These are phyloP conservation scores for Leptocoma aspasia DNA, from an alignment of 2,113 vertebrate species.

Conservation along the genomic window DNA sequence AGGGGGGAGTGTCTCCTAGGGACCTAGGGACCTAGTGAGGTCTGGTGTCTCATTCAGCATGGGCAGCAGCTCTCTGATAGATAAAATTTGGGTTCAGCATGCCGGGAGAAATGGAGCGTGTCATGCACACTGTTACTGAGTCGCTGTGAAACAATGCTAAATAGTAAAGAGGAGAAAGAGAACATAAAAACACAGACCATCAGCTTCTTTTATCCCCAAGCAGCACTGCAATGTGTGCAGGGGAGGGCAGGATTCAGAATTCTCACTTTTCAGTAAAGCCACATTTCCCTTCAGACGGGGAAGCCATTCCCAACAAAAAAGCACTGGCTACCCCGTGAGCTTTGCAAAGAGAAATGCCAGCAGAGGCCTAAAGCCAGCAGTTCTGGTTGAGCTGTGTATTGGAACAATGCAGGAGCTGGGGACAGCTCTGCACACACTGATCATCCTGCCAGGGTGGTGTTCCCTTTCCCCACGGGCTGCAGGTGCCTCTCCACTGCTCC, in stretches of 20 bases:
- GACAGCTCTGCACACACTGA: neutral
- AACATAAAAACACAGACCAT: neutral
- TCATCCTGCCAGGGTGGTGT: neutral
- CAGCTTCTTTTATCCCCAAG: neutral
- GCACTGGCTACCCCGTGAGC: fast-evolving
- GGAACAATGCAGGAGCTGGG: neutral
- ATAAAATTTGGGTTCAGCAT: neutral
- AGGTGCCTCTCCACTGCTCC: neutral
- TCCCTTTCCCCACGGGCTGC: neutral
- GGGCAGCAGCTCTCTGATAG: neutral
- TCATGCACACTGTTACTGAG: neutral
- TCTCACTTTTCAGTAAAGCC: neutral
- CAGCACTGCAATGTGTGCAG: neutral
- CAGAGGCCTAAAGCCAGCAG: neutral
- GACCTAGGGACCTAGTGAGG: no score
- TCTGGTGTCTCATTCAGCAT: neutral
- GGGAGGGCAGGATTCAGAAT: neutral
- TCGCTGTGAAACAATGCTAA: neutral
- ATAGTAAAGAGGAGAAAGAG: neutral
- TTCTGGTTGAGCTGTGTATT: neutral
- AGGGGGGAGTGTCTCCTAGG: neutral
- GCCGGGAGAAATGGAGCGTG: neutral
- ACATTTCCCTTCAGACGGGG: neutral
- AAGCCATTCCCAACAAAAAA: neutral
- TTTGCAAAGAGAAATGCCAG: neutral